These are phyloP conservation scores for Drosophila saltans DNA, from an alignment of 1,140 invertebrate species.

Conservation along the genomic window DNA sequence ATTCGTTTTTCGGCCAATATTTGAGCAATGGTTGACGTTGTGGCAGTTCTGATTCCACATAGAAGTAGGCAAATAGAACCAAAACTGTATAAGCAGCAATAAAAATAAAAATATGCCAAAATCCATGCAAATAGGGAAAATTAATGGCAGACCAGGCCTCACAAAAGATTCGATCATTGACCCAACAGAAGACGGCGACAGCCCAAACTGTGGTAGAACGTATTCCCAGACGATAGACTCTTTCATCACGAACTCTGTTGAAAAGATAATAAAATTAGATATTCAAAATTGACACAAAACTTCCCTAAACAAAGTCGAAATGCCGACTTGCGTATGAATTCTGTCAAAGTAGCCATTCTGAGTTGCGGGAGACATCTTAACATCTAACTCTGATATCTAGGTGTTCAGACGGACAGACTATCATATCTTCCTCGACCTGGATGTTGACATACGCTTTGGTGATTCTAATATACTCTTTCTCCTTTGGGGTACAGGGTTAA, in stretches of 20 bases:
- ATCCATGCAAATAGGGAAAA: constrained; percentile 91
- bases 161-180: constrained; percentile 91
- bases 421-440: no score
- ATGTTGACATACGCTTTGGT: no score
- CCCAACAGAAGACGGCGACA: constrained; percentile 89
- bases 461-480: no score
- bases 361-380: no score
- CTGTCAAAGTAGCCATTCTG: no score
- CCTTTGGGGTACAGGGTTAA: no score
- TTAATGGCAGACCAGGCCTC: constrained; percentile 89
- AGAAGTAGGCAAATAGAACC: constrained; percentile 91
- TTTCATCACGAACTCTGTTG: constrained; percentile 86
- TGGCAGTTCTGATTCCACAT: constrained; percentile 88
- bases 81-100: constrained; percentile 90
- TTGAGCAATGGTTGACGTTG: constrained; percentile 87
- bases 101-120: constrained; percentile 92
- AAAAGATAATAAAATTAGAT: constrained; percentile 53
- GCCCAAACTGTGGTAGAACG: constrained; percentile 87
- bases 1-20: constrained; percentile 90
- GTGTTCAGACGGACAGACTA: no score
- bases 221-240: constrained; percentile 87
- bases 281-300: not conserved
- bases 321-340: no score
- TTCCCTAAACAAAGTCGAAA: no score
- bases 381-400: no score